phyloP scores from a whole-genome alignment of 2,888 invertebrate species.

The Melipona beecheii region DNA sequence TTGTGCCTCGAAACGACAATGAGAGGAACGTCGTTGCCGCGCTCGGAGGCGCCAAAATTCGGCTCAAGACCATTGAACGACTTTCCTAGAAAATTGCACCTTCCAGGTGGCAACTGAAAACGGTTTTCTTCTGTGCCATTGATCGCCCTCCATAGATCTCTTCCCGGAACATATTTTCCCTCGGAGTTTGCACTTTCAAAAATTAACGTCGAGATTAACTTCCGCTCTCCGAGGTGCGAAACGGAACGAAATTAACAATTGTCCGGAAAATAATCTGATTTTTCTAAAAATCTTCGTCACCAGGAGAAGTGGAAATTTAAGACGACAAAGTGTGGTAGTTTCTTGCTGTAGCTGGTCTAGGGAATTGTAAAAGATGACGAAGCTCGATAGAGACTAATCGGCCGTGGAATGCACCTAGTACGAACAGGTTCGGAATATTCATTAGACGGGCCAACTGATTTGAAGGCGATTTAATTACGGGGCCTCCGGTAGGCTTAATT shows the following conservation, averaged over 20 bases:
- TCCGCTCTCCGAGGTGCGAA: too few relatives aligned
- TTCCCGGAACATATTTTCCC: background rate
- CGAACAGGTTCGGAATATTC: constrained; percentile 76
- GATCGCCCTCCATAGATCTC: background rate
- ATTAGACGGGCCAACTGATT: constrained; percentile 77
- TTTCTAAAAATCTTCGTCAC: background rate
- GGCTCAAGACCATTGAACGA: constrained; percentile 34
- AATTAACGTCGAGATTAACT: too few relatives aligned
- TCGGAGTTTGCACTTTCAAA: background rate
- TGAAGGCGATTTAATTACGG: constrained; percentile 79
- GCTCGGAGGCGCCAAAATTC: constrained; percentile 65
- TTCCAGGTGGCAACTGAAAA: constrained; percentile 36
- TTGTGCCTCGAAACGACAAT: constrained; percentile 65
- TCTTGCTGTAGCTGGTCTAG: constrained; percentile 17
- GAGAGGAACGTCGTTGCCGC: constrained; percentile 38
- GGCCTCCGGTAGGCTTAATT: constrained; percentile 76
- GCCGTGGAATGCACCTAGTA: constrained; percentile 65
- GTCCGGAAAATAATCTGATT: background rate
- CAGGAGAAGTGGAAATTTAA: constrained; percentile 33
- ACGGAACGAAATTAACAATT: too few relatives aligned
- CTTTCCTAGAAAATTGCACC: constrained; percentile 47
- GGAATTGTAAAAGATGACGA: constrained; percentile 62
- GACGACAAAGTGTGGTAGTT: background rate
- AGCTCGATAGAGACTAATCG: constrained; percentile 66
- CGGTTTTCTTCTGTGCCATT: constrained; percentile 42